phyloP scores from a whole-genome alignment of 2,888 invertebrate genomes.

The Apamea anceps region DNA sequence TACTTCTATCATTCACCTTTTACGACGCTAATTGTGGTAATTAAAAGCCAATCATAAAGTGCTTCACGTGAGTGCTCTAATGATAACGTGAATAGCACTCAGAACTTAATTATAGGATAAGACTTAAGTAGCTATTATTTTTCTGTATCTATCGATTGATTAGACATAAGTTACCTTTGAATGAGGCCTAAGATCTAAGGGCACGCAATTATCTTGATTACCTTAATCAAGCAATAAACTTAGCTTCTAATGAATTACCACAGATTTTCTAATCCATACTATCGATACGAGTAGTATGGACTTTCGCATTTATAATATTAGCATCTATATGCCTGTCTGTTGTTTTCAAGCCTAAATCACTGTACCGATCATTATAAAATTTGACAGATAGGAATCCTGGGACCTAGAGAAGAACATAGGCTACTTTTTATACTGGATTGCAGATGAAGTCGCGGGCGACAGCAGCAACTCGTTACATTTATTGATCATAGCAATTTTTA shows the following conservation, averaged over 20 bases:
- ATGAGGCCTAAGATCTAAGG: not conserved
- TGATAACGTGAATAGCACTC: constrained; percentile 41
- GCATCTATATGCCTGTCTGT: not conserved
- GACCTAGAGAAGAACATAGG: not conserved
- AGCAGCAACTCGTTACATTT: not conserved
- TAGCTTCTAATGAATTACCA: not conserved
- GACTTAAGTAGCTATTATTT: constrained; percentile 29
- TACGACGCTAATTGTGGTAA: constrained; percentile 33
- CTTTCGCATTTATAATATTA: too few species aligned
- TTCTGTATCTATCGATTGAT: constrained; percentile 7
- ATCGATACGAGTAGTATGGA: too few species aligned
- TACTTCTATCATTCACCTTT: constrained; percentile 17
- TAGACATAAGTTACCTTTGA: not conserved
- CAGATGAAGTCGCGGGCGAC: not conserved
- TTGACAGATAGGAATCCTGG: not conserved
- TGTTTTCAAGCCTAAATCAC: too few species aligned
- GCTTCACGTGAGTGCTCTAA: constrained; percentile 47
- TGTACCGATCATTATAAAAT: not conserved
- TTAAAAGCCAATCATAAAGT: constrained; percentile 53
- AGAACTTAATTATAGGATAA: constrained; percentile 39
- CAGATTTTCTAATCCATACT: not conserved
- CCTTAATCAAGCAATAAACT: not conserved
- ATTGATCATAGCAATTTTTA: not conserved
- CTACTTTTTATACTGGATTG: not conserved
- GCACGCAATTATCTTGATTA: not conserved